These are phyloP conservation scores for Seriola dumerili DNA, from an alignment of 2,113 vertebrate genomes.

Conservation along the genomic window DNA sequence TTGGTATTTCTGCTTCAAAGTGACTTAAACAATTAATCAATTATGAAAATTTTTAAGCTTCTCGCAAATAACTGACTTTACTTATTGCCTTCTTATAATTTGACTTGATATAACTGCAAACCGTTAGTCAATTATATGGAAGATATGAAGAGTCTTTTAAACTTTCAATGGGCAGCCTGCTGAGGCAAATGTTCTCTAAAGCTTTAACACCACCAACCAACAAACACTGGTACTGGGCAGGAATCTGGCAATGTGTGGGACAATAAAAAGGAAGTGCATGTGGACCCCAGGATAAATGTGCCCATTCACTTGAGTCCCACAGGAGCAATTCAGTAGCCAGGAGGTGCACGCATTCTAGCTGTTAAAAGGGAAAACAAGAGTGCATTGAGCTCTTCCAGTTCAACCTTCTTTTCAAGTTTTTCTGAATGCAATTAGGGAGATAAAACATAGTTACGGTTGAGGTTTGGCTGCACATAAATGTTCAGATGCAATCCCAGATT, in stretches of 20 bases:
- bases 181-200: conserved; percentile 36
- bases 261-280: conserved; percentile 77
- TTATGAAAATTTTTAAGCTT: too few species aligned
- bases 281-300: conserved; percentile 72
- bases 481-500: conserved; percentile 44
- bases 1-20: background rate
- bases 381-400: conserved; percentile 42
- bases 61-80: too few species aligned
- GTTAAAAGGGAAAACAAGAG: conserved; percentile 68
- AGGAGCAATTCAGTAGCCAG: conserved; percentile 66
- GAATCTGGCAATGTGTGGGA: conserved; percentile 63
- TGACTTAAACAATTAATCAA: too few species aligned
- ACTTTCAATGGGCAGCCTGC: conserved; percentile 26
- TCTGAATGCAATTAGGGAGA: conserved; percentile 48
- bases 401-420: conserved; percentile 51
- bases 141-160: conserved; percentile 33
- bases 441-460: conserved; percentile 45
- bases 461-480: conserved; percentile 40
- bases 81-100: background rate
- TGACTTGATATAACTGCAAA: background rate
- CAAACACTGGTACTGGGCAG: conserved; percentile 49
- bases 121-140: background rate
- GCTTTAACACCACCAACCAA: conserved; percentile 39
- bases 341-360: conserved; percentile 42
- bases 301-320: conserved; percentile 71